Evolutionary conservation across 37 sponge, comb jelly and placozoan genomes (phyloP), one percentile per base, ranked within the genome.

Genomic region (Dysidea cf. avara): DNA sequence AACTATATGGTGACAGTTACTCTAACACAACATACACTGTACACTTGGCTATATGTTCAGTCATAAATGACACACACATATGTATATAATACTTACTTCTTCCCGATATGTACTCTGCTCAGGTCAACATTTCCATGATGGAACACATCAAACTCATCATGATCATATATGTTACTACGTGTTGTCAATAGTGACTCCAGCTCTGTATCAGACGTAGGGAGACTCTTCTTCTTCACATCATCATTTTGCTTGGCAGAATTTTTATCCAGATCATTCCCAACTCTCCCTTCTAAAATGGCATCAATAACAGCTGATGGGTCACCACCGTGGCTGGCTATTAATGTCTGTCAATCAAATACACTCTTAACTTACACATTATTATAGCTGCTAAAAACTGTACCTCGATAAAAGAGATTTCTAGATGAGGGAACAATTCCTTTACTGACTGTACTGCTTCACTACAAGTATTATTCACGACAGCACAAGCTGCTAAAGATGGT

Each of bases 101-200:
- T 90, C 37, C 91, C 91, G 43, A 75, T 67, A 22, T 75, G 81
- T 21, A 90, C 74, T 68, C 73, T 64, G 2, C 72, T 68, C 36
- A 81, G 30, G 58, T 90, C 86, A 25, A 90, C 70, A 34, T 77
- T 68, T 28, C 25, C 38, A n/a, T 54, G 39, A 7, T 47, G 66
- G 48, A 90, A 85, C 53, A 90, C 69, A 77, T 90, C 91, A 77
- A 90, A 90, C 60, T 81, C 82, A 61, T 90, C 91, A 56, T 65
- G 28, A 64, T 90, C 91, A 77, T 49, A 84, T 18, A 84, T 78
- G 72, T 56, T 75, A 21, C 39, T 22, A 34, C 91, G 33, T 29
- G 72, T 38, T 17, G 77, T 74, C 55, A 85, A 37, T 18, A 90
- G 59, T 20, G 78, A 71, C 9, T 21, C 14, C 22, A 33, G 53